Evolutionary conservation across 2,797 vertebrate species (phyloP).

Genomic region (Australoheros facetus): DNA sequence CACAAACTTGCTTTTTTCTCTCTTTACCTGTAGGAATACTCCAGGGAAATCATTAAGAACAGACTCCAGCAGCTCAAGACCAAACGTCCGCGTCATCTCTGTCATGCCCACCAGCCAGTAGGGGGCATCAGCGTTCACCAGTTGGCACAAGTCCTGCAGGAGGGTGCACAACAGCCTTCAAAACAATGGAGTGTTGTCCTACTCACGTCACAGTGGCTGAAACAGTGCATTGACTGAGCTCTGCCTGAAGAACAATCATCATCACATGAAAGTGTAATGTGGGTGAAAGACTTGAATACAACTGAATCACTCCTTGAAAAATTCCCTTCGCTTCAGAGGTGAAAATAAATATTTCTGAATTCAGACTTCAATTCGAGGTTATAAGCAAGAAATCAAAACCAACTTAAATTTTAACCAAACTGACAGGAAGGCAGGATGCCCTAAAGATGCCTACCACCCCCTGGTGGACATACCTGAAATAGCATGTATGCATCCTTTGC

Average conservation of each 20-base stretch:
- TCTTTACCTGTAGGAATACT: conserved; percentile 93
- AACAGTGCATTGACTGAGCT: conserved; percentile 33
- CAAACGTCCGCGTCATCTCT: conserved; percentile 98
- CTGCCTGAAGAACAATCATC: conserved; percentile 10
- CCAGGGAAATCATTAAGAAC: conserved; percentile 97
- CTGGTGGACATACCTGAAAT: conserved; percentile 90
- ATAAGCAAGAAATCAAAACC: background rate
- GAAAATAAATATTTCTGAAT: background rate
- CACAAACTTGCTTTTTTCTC: background rate
- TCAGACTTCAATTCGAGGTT: background rate
- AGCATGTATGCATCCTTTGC: conserved; percentile 99
- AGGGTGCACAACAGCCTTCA: conserved; percentile 19
- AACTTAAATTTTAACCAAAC: background rate
- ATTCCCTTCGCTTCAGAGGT: background rate
- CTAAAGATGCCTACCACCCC: conserved; percentile 37
- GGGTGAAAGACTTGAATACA: conserved; percentile 2
- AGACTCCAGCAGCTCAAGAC: conserved; percentile 96
- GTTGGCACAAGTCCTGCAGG: conserved; percentile 92
- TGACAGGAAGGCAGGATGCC: background rate
- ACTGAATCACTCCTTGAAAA: background rate
- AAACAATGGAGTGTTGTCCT: conserved; percentile 39
- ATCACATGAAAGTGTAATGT: conserved; percentile 13
- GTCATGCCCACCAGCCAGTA: conserved; percentile 99
- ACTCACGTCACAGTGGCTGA: conserved; percentile 11
- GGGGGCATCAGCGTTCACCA: conserved; percentile 98